Percentiles rank a stretch among this genome's conserved stretches.
Conservation (phyloP, 2,888 invertebrate genomes). For the Chloroclystis v-ata region DNA sequence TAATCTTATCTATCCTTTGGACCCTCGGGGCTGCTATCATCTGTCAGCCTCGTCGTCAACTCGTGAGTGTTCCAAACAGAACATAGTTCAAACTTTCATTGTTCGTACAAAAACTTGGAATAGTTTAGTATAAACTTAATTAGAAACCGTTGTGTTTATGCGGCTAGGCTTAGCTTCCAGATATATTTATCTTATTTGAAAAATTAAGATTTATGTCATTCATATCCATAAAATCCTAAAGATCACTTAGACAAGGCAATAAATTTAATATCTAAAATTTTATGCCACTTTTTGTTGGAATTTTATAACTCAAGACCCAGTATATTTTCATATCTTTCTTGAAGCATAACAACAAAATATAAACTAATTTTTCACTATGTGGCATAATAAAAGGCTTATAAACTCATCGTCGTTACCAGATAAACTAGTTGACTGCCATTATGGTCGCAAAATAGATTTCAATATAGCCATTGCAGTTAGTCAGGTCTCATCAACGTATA, state of each 20-base stretch:
- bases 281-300: too few species aligned
- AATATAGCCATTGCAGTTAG: constrained; percentile 21
- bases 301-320: too few species aligned
- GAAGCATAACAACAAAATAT: too few species aligned
- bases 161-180: too few species aligned
- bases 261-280: too few species aligned
- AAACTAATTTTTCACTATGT: background rate
- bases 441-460: constrained; percentile 7
- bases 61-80: constrained; percentile 2
- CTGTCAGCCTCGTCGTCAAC: constrained; percentile 22
- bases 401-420: background rate
- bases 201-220: too few species aligned
- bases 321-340: too few species aligned
- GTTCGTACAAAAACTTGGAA: background rate
- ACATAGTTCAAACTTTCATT: background rate
- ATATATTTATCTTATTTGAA: too few species aligned
- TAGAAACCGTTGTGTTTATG: too few species aligned
- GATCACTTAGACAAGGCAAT: too few species aligned
- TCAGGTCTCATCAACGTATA: constrained; percentile 45
- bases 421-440: constrained; percentile 5
- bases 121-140: too few species aligned
- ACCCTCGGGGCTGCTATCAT: constrained; percentile 24
- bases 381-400: background rate
- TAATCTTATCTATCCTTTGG: constrained; percentile 30
- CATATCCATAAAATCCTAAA: too few species aligned